Conservation (phyloP, 2,888 invertebrate genomes). For the Lydus trimaculatus region DNA sequence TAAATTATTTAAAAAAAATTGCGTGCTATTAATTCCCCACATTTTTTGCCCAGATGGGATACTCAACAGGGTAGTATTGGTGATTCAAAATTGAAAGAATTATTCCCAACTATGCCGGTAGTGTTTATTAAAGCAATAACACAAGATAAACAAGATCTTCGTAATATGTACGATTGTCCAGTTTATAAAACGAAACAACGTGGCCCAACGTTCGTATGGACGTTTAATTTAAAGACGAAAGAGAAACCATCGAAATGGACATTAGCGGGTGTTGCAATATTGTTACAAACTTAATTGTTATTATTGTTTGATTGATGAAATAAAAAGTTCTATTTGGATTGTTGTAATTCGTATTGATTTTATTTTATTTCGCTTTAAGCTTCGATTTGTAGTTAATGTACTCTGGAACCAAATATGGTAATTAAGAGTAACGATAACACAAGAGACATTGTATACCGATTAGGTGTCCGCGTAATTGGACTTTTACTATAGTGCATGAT, state of each 20-base stretch:
- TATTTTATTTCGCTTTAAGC: no score
- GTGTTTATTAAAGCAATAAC: conserved; percentile 86
- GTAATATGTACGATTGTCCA: conserved; percentile 91
- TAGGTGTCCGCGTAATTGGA: neutral
- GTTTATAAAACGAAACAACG: conserved; percentile 90
- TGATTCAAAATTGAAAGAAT: conserved; percentile 87
- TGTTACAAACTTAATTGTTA: conserved; percentile 81
- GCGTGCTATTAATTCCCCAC: neutral
- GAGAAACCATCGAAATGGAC: conserved; percentile 93
- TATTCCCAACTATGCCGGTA: conserved; percentile 91
- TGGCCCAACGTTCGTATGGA: conserved; percentile 95
- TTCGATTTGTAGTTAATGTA: no score
- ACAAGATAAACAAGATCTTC: conserved; percentile 87
- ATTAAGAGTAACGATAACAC: neutral
- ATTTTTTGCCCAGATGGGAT: conserved; percentile 75
- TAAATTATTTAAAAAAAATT: conserved; percentile 22
- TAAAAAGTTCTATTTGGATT: neutral
- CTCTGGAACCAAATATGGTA: no score
- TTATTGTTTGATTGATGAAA: neutral
- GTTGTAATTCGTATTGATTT: no score
- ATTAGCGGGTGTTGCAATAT: conserved; percentile 88
- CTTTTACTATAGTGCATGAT: neutral
- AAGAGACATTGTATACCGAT: neutral
- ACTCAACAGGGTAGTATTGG: conserved; percentile 76
- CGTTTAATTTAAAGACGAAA: conserved; percentile 89